phyloP scores from a whole-genome alignment of 1,140 invertebrate genomes.

The Ditylenchus dipsaci region DNA sequence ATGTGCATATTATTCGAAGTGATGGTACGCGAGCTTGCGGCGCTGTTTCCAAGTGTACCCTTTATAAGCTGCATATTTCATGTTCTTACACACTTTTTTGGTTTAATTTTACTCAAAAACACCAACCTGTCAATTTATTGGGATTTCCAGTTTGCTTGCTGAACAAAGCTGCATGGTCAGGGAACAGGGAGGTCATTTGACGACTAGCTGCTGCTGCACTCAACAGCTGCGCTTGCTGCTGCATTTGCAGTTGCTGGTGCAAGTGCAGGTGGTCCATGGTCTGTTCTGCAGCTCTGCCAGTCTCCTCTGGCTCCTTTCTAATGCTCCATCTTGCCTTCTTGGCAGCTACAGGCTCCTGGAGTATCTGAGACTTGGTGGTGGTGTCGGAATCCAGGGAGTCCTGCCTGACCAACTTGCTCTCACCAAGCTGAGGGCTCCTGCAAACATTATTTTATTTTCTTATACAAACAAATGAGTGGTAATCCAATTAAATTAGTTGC shows the following conservation, averaged over 20 bases:
- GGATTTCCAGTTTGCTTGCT: not conserved
- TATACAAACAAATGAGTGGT: too few species aligned
- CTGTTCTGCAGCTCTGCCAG: not conserved
- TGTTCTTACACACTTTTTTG: too few species aligned
- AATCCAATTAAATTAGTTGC: too few species aligned
- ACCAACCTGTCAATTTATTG: not conserved
- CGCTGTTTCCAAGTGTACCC: too few species aligned
- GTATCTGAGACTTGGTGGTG: not conserved
- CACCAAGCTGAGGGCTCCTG: too few species aligned
- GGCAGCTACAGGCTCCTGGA: not conserved
- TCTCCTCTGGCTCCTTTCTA: not conserved
- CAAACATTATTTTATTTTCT: too few species aligned
- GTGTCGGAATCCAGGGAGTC: not conserved
- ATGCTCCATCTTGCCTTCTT: not conserved
- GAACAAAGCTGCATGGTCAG: not conserved
- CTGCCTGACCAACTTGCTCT: too few species aligned
- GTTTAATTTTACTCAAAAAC: not conserved
- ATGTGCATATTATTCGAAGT: too few species aligned
- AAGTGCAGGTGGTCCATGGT: not conserved
- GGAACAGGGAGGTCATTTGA: not conserved
- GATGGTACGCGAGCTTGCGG: too few species aligned
- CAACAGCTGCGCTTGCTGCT: conserved; percentile 3
- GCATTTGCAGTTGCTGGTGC: conserved; percentile 22
- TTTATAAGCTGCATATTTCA: too few species aligned
- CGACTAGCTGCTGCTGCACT: conserved; percentile 1